Base-by-base conservation (phyloP, 2,888 invertebrate genomes). In the Agrilus cyanescens region DNA sequence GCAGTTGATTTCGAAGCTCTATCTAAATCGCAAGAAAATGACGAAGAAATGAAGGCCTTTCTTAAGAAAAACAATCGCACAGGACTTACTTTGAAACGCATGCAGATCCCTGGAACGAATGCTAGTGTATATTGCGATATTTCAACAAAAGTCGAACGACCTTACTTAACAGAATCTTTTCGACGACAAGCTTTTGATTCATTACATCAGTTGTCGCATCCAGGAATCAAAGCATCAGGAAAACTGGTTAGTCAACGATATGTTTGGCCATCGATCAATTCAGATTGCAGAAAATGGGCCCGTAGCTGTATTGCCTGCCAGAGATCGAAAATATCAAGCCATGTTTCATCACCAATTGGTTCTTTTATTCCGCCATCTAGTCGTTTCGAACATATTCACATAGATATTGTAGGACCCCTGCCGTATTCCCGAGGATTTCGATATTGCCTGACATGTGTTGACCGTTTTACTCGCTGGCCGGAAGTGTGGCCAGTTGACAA, bases 221-320 rank as follows among this genome's bases (percentile, higher is more conserved):
- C 57, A 4, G 57, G 58, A 0, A 41, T 44, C 2, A 50, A 47
- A 2, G 45, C 50, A 0, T 53, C 55, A 1, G 43, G 40, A 1
- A 53, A 49, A 12, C 25, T 63, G 3, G 50, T 65, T 0, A 38
- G 57, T 0, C 34, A 59, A 25, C 49, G 59, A 1, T 65, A 51
- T 32, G 57, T 63, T 0, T 64, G 63, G 63, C 63, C 62, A 2
- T 51, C 51, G 1, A 48, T 65, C 0, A 53, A 56, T 1, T 43
- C 39, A 3, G 62, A 66, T 40, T 60, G 57, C 40, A 40, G 54
- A 0, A 32, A 43, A 1, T 65, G 62, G 63, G 50, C 58, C 2
- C 50, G 47, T 4, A 37, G 46, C 2, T 63, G 62, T 38, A 30
- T 53, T 4, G 14, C 41, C 2, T 65, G 62, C 29, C 65, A 66